Conservation (phyloP, 1,140 invertebrate species). For the Drosophila arawakana region DNA sequence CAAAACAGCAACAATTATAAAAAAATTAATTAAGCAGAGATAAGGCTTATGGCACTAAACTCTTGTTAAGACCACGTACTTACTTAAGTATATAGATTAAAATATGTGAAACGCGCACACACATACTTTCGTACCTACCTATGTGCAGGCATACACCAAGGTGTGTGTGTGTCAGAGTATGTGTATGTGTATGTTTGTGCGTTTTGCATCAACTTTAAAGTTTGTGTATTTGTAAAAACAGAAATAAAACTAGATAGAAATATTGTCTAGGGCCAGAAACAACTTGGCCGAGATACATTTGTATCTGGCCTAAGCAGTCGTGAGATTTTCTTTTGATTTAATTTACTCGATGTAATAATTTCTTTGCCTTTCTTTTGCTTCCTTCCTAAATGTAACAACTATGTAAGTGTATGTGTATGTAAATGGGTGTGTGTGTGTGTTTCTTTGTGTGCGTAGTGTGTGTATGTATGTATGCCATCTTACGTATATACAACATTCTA, state of each 20-base stretch:
- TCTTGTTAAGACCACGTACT: slow-evolving; percentile 31
- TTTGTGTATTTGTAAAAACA: slow-evolving; percentile 25
- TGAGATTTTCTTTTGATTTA: not conserved
- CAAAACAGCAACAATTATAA: not conserved
- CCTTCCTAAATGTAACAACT: not conserved
- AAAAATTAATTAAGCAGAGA: not conserved
- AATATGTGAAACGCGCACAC: slow-evolving; percentile 3
- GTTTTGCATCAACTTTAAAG: slow-evolving; percentile 34
- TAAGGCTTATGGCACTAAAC: slow-evolving; percentile 8
- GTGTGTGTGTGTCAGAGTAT: slow-evolving; percentile 1
- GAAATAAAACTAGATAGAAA: slow-evolving; percentile 14
- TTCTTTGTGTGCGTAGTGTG: not conserved
- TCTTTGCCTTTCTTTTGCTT: slow-evolving; percentile 1
- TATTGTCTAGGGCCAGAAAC: slow-evolving; percentile 9
- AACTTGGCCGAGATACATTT: slow-evolving; percentile 4
- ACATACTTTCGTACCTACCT: not conserved
- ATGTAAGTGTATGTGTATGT: slow-evolving; percentile 1
- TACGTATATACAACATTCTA: slow-evolving; percentile 17
- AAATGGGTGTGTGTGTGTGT: slow-evolving; percentile 4
- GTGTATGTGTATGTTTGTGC: not conserved
- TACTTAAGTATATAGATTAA: slow-evolving; percentile 12
- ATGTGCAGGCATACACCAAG: not conserved
- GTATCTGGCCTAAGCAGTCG: not conserved
- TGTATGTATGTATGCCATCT: not conserved
- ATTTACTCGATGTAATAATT: slow-evolving; percentile 10